Evolutionary conservation across 1,140 invertebrate species (phyloP).

Genomic region (Drusus annulatus): DNA sequence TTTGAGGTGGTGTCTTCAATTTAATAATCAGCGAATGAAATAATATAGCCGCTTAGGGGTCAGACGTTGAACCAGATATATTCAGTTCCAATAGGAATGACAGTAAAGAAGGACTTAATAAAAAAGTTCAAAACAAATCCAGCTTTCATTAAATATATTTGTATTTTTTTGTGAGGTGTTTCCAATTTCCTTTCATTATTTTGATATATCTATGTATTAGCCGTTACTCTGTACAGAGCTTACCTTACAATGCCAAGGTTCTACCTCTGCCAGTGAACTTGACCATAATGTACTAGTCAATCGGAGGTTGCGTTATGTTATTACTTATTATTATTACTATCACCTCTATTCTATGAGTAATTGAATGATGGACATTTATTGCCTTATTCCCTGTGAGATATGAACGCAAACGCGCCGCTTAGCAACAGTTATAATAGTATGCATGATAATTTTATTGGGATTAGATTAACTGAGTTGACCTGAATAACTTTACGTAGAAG

Average conservation of each 20-base stretch:
- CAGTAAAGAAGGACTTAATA: neutral
- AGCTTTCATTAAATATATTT: neutral
- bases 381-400: neutral
- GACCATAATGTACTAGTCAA: neutral
- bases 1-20: conserved; percentile 13
- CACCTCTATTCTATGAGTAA: neutral
- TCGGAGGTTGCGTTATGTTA: neutral
- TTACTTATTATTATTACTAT: neutral
- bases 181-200: neutral
- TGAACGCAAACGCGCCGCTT: no score
- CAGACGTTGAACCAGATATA: conserved; percentile 27
- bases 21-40: neutral
- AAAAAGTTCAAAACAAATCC: neutral
- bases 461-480: no score
- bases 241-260: conserved; percentile 29
- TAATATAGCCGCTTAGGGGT: neutral
- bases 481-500: no score
- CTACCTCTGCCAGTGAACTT: conserved; percentile 11
- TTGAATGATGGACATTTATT: neutral
- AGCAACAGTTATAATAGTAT: no score
- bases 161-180: neutral
- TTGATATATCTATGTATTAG: conserved; percentile 11
- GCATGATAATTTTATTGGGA: no score
- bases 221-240: conserved; percentile 6
- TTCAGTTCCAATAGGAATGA: neutral